Percentiles rank a stretch among this genome's conserved stretches.
phyloP scores from a whole-genome alignment of 2,113 vertebrate species.

The Lathamus discolor region DNA sequence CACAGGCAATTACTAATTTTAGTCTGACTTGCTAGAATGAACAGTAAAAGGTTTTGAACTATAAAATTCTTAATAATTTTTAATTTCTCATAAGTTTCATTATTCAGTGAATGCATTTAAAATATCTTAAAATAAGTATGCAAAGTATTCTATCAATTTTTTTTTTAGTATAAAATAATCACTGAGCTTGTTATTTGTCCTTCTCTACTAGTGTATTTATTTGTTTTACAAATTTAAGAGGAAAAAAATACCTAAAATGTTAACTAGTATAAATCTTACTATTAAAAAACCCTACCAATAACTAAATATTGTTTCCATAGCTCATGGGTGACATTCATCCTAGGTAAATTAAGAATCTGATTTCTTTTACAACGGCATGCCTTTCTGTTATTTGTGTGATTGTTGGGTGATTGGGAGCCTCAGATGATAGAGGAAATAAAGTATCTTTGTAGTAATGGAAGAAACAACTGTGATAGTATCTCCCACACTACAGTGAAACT shows the following conservation, averaged over 20 bases:
- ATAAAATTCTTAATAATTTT: neutral
- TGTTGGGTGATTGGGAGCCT: neutral
- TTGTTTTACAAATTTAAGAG: neutral
- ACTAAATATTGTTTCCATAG: neutral
- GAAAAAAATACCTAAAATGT: neutral
- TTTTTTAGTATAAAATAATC: neutral
- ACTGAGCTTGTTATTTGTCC: neutral
- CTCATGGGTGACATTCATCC: neutral
- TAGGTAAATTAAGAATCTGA: neutral
- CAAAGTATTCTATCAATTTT: neutral
- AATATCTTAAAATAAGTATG: neutral
- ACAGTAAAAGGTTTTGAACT: neutral
- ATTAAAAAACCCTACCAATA: neutral
- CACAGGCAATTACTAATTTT: neutral
- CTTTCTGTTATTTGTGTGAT: neutral
- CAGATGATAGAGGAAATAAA: neutral
- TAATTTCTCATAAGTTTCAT: neutral
- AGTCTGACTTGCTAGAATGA: neutral
- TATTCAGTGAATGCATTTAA: neutral
- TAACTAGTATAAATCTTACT: neutral
- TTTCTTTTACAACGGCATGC: neutral
- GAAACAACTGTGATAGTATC: neutral
- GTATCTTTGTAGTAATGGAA: neutral
- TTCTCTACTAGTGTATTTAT: neutral
- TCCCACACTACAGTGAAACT: neutral